Conservation (phyloP, 2,888 invertebrate genomes). For the Acrocyrtus sp. region DNA sequence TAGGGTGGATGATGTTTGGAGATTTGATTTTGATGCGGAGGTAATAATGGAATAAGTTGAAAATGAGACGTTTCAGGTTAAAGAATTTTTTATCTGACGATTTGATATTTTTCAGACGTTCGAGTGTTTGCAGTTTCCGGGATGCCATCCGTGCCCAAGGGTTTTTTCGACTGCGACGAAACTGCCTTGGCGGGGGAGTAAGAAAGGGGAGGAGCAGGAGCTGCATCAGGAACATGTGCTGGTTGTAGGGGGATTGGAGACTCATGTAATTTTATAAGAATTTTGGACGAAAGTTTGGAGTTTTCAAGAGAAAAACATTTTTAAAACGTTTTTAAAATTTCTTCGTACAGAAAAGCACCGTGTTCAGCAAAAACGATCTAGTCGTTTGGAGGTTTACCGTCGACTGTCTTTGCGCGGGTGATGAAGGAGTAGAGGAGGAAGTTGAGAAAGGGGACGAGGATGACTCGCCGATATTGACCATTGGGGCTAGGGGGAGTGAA, state of each 20-base stretch:
- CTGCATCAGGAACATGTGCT: constrained; percentile 66
- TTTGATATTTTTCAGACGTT: constrained; percentile 81
- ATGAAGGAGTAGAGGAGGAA: too few species aligned
- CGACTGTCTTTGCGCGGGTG: constrained; percentile 20
- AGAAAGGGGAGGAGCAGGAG: constrained; percentile 69
- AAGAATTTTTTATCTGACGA: too few species aligned
- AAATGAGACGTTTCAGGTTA: too few species aligned
- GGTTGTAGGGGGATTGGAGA: constrained; percentile 59
- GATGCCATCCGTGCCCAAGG: constrained; percentile 63
- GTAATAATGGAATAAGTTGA: too few species aligned
- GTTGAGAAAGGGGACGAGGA: too few species aligned
- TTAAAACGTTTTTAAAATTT: too few species aligned
- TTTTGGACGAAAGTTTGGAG: too few species aligned
- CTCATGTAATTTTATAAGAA: too few species aligned
- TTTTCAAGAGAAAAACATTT: too few species aligned
- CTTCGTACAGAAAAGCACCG: constrained; percentile 37
- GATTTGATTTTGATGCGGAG: constrained; percentile 80
- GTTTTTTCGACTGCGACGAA: constrained; percentile 28
- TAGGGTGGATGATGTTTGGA: constrained; percentile 81
- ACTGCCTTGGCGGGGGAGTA: constrained; percentile 2
- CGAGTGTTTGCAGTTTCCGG: constrained; percentile 76
- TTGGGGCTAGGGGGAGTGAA: too few species aligned
- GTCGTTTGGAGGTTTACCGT: constrained; percentile 60
- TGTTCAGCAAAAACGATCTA: constrained; percentile 52
- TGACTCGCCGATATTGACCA: too few species aligned